These are phyloP conservation scores for Octopus sinensis DNA, from an alignment of 1,140 invertebrate genomes.

Conservation along the genomic window DNA sequence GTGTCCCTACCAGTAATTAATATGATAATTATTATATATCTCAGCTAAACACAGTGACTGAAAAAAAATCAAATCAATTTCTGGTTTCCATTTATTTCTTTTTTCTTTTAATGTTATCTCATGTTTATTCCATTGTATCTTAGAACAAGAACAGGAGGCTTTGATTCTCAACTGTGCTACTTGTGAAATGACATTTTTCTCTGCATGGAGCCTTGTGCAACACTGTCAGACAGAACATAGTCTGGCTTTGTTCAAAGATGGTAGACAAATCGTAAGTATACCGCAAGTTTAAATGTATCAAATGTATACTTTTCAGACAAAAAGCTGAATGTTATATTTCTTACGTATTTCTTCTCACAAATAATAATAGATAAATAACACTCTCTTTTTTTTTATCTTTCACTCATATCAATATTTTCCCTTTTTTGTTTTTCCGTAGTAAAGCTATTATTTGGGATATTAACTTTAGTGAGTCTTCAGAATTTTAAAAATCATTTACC, in stretches of 20 bases:
- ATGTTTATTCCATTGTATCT: not conserved
- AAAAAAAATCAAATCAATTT: too few relatives aligned
- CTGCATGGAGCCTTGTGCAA: conserved; percentile 36
- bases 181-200: conserved; percentile 33
- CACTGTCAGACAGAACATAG: conserved; percentile 40
- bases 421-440: not conserved
- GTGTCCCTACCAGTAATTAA: too few relatives aligned
- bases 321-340: not conserved
- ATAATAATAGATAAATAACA: not conserved
- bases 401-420: not conserved
- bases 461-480: too few relatives aligned
- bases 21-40: too few relatives aligned
- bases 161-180: conserved; percentile 27
- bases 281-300: not conserved
- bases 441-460: not conserved
- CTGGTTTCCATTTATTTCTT: too few relatives aligned
- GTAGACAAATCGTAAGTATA: not conserved
- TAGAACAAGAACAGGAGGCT: not conserved
- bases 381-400: not conserved
- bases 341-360: not conserved
- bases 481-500: too few relatives aligned
- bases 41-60: too few relatives aligned
- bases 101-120: not conserved
- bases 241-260: conserved; percentile 35
- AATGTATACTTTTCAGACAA: not conserved